Conservation (phyloP, 2,113 vertebrate genomes). For the Melozone crissalis region DNA sequence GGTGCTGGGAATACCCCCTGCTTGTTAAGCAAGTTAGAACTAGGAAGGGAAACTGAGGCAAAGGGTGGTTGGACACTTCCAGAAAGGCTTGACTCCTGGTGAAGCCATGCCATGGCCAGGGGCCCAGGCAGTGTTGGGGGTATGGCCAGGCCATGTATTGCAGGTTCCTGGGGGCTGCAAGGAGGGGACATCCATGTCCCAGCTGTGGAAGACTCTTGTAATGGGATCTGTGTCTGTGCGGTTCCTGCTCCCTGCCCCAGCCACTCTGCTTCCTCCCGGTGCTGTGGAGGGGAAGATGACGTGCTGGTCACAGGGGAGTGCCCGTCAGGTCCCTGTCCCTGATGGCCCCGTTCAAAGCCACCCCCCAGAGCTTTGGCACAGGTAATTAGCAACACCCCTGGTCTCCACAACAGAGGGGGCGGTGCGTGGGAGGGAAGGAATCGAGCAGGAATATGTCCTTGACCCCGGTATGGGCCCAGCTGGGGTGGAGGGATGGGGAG, state of each 20-base stretch:
- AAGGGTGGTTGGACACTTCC: not conserved
- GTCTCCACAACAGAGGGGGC: not conserved
- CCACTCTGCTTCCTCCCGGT: not conserved
- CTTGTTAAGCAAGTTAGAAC: not conserved
- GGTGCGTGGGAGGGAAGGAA: not conserved
- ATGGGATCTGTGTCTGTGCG: not conserved
- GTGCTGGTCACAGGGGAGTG: not conserved
- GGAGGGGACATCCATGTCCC: not conserved
- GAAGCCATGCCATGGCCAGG: accelerated
- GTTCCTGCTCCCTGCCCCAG: not conserved
- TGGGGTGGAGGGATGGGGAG: not conserved
- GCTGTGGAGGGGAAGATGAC: not conserved
- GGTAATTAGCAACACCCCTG: not conserved
- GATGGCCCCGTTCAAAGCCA: not conserved
- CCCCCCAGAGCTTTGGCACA: not conserved
- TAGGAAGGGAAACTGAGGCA: not conserved
- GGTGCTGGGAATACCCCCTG: no score
- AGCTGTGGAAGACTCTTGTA: not conserved
- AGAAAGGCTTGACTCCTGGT: not conserved
- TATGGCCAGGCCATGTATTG: accelerated
- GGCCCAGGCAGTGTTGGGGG: not conserved
- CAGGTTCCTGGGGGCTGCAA: not conserved
- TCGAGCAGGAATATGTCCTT: slow-evolving; percentile 10
- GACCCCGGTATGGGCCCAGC: not conserved
- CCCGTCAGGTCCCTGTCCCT: not conserved